Evolutionary conservation across 2,113 vertebrate genomes (phyloP).

Genomic region (Mirounga angustirostris): DNA sequence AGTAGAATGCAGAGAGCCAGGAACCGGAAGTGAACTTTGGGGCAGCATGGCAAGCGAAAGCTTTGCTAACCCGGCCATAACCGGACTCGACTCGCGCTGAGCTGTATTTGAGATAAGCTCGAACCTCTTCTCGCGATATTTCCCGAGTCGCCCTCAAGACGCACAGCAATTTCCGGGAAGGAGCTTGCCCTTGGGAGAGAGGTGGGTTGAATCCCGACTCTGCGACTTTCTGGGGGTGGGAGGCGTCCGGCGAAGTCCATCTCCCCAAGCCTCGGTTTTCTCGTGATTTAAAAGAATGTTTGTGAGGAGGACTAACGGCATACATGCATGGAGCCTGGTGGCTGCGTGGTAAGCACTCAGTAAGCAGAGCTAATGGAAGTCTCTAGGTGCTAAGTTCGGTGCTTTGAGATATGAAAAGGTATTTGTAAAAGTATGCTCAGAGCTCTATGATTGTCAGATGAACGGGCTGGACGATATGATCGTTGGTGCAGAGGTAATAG

Average conservation of each 20-base stretch:
- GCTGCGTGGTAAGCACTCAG: background rate
- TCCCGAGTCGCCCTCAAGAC: background rate
- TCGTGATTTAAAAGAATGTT: background rate
- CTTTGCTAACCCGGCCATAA: background rate
- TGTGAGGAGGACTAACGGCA: background rate
- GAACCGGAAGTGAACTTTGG: background rate
- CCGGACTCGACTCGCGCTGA: background rate
- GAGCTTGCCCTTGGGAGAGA: background rate
- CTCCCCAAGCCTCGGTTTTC: background rate
- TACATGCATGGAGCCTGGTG: background rate
- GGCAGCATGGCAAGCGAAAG: background rate
- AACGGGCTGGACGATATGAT: background rate
- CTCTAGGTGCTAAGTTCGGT: background rate
- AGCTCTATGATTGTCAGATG: background rate
- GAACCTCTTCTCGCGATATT: background rate
- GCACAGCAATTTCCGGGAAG: background rate
- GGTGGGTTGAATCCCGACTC: background rate
- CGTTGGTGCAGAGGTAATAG: background rate
- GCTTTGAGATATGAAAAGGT: background rate
- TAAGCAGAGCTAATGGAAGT: background rate
- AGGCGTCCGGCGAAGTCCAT: background rate
- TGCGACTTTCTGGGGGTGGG: background rate
- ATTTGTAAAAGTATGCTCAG: background rate
- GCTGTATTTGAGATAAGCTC: background rate
- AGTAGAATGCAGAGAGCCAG: background rate